phyloP scores from a whole-genome alignment of 1,140 invertebrate genomes.

The Plutomurus gul region DNA sequence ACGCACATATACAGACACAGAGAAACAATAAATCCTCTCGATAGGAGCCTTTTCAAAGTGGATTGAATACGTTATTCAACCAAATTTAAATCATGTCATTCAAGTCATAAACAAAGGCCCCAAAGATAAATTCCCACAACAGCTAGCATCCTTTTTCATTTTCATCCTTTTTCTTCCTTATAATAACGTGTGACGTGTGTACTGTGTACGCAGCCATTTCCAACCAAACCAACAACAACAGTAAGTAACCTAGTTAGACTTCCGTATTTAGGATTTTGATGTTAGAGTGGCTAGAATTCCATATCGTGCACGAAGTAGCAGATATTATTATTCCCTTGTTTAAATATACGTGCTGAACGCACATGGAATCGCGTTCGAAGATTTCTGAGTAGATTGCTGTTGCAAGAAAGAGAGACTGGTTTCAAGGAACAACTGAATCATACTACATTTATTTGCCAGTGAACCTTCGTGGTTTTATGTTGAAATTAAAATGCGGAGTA shows the following conservation, averaged over 20 bases:
- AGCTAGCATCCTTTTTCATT: neutral
- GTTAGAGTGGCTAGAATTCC: neutral
- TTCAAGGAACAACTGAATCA: neutral
- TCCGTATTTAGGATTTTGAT: neutral
- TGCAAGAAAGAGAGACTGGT: neutral
- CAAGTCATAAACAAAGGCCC: neutral
- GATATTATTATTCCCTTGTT: too few species aligned
- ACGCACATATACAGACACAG: neutral
- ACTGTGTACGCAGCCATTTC: too few species aligned
- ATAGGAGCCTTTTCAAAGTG: neutral
- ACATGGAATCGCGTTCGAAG: too few species aligned
- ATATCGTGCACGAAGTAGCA: neutral
- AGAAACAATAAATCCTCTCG: too few species aligned
- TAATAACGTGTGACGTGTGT: too few species aligned
- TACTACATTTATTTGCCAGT: too few species aligned
- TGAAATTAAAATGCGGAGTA: slow-evolving; percentile 4
- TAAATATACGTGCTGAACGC: too few species aligned
- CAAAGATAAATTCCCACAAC: slow-evolving; percentile 19
- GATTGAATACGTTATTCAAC: neutral
- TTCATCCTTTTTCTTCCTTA: slow-evolving; percentile 14
- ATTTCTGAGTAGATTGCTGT: neutral
- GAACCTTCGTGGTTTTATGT: too few species aligned
- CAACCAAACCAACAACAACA: neutral
- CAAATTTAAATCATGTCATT: neutral
- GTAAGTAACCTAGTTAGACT: slow-evolving; percentile 23